Conservation (phyloP, 2,797 vertebrate species). For the Enteromius anoplus region DNA sequence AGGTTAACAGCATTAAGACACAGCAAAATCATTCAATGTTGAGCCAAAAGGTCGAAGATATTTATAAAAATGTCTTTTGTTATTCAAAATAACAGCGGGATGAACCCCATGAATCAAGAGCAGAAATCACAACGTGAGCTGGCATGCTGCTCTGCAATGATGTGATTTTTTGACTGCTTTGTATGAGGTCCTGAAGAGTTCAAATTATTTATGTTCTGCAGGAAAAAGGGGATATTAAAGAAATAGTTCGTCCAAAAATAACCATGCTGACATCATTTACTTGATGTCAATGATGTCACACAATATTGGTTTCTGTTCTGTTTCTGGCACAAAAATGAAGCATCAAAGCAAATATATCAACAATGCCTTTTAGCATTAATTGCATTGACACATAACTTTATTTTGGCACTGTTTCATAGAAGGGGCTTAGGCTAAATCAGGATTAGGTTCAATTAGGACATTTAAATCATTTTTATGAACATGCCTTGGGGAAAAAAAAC, state of each 20-base stretch:
- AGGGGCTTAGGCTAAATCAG: no score
- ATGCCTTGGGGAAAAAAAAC: no score
- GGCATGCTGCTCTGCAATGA: not conserved
- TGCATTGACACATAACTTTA: not conserved
- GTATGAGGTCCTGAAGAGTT: not conserved
- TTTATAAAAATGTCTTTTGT: not conserved
- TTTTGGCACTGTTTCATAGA: not conserved
- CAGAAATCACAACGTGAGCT: not conserved
- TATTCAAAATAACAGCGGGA: constrained; percentile 17
- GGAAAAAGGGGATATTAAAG: not conserved
- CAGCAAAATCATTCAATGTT: constrained; percentile 27
- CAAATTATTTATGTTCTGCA: constrained; percentile 3
- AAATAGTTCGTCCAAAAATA: not conserved
- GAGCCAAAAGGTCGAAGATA: constrained; percentile 14
- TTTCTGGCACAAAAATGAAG: no score
- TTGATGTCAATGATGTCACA: not conserved
- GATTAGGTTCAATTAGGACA: no score
- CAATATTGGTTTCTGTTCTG: not conserved
- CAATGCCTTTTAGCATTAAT: not conserved
- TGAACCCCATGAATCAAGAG: constrained; percentile 7
- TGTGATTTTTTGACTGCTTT: constrained; percentile 10
- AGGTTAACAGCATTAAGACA: constrained; percentile 49
- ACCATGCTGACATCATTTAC: not conserved
- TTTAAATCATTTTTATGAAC: no score
- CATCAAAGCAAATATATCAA: not conserved